Base-by-base conservation (phyloP, 2,797 vertebrate species). In the Graptemys geographica region DNA sequence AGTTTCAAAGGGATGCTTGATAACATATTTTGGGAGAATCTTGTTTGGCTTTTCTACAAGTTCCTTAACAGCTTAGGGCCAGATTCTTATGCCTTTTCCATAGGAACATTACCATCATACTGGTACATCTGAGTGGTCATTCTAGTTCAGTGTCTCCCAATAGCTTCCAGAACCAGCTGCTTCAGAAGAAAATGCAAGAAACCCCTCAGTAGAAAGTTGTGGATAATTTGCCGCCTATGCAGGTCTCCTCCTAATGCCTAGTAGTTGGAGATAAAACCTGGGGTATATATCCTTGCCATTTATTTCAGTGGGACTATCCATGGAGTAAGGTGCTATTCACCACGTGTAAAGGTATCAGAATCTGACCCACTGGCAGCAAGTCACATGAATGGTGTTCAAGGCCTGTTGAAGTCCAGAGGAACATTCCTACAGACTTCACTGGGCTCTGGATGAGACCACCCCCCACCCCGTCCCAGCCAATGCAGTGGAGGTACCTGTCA, bases 281-380 rank as follows among this genome's bases (percentile, higher is more conserved):
- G 21, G n/a, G 18, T 37, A 96, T 94, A 81, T 37, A 79, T 83
- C 12, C 65, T 11, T 33, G 28, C 65, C 37, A 89, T 95, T 90
- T 23, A 90, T 88, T 92, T 89, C 91, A 25, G 21, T 84, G 37
- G 21, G 89, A 44, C 94, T 79, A 87, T 85, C 89, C 92, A 91
- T 33, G 90, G 55, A 15, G 4, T 86, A 88, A 94, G 83, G 87
- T 96, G 93, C 82, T 86, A 28, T 84, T 92, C 25, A 44, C 72
- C 82, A 44, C 93, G 94, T 96, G 76, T 52, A 96, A 93, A 93
- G 27, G 33, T 90, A 94, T 94, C 89, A 84, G 79, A 72, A 79
- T 91, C 93, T 88, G 81, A 93, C 81, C 86, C 16, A 4, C 49
- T 81, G 79, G 49, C 5, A 87, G 55, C 31, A 31, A 69, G 33